Base-by-base conservation (phyloP, 2,888 invertebrate species). In the Adela reaumurella region DNA sequence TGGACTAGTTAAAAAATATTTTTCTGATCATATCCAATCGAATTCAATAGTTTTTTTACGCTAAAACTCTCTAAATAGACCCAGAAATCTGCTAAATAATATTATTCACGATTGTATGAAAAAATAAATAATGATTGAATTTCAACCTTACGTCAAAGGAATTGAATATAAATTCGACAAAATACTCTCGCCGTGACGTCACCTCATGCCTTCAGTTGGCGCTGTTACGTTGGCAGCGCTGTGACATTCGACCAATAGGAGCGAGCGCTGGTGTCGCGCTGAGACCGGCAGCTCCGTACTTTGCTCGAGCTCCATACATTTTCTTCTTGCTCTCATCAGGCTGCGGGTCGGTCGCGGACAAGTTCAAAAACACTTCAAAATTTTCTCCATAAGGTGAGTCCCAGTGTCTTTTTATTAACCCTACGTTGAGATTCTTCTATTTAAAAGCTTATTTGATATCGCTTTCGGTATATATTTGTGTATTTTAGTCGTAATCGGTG, bases 361-460 rank as follows among this genome's bases (percentile, higher is more conserved):
- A 74, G 76, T 76, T 76, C 70, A 74, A 77, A 77, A 74, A 74
- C 64, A 70, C 67, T 78, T 77, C 76, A 77, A 77, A 78, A 80
- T 76, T 77, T 76, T 77, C 74, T 77, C 78, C 70, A 74, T 77
- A 70, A 77, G 79, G 79, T 80, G 67, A 77, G 79, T 70, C 63
- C 54, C 64, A 68, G 64, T 56, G 65, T 63, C 72, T 72, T 74
- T 74, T 61, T 62, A 67, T 59, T 62, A 53, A 61, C 14, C 14
- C 35, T 14, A 14, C 35, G 14, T 11, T 8, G 64, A 65, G 61
- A 59, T 52, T 59, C 58, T 60, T 67, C 64, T 68, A 71, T 64
- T 64, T 64, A 56, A 64, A 65, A 58, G 60, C 57, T 55, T 72
- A 62, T 58, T 64, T 55, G 63, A 35, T 35, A 35, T 35, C 14